These are phyloP conservation scores for Zophobas atratus DNA, from an alignment of 1,140 invertebrate genomes.

Conservation along the genomic window DNA sequence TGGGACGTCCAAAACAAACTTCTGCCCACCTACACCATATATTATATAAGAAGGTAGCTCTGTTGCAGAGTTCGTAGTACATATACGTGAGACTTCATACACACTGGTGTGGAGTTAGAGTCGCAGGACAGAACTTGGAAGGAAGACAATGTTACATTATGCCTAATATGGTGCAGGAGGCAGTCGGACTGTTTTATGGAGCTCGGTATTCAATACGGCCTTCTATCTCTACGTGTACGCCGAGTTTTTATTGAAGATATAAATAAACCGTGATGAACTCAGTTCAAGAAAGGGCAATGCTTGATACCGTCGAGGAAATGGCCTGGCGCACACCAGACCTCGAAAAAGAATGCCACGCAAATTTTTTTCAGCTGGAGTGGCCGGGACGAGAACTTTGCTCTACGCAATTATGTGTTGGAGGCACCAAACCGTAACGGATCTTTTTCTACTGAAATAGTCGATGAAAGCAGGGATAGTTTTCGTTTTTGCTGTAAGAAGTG, in stretches of 20 bases:
- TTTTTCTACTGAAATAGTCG: no score
- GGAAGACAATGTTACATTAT: conserved; percentile 56
- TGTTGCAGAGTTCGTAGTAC: conserved; percentile 22
- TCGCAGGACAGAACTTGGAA: conserved; percentile 47
- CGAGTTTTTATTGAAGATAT: conserved; percentile 56
- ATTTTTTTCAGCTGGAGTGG: not conserved
- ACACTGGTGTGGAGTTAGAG: conserved; percentile 13
- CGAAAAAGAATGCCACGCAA: conserved; percentile 8
- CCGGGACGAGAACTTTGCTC: not conserved
- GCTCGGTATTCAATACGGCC: conserved; percentile 47
- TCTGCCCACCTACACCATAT: conserved; percentile 23
- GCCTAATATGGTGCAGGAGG: conserved; percentile 55
- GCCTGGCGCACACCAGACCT: conserved; percentile 31
- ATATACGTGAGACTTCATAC: conserved; percentile 15
- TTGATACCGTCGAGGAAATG: conserved; percentile 40
- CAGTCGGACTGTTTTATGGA: conserved; percentile 50
- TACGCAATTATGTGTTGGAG: not conserved
- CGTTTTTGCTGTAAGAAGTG: no score
- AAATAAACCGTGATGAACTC: conserved; percentile 52
- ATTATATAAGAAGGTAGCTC: conserved; percentile 31
- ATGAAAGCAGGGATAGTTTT: no score
- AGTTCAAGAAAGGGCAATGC: conserved; percentile 38
- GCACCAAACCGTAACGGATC: no score
- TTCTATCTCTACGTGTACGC: conserved; percentile 47
- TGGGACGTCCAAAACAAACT: conserved; percentile 21